phyloP scores from a whole-genome alignment of 2,113 vertebrate species.

The Clarias batrachus region DNA sequence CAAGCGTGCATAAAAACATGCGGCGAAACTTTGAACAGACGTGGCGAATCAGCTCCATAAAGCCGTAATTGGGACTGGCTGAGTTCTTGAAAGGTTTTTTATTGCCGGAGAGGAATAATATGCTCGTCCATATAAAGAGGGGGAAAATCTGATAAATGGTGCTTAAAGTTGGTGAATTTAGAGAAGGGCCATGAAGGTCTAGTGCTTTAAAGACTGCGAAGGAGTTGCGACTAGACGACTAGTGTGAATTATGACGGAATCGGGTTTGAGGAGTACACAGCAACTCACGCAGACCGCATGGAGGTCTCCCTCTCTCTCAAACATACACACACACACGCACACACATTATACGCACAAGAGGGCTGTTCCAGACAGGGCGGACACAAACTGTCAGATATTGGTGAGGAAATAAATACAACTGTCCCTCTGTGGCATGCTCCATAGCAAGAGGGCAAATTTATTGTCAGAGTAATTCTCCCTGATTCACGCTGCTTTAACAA shows the following conservation, averaged over 20 bases:
- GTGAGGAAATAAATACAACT: slow-evolving; percentile 41
- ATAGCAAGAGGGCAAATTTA: slow-evolving; percentile 49
- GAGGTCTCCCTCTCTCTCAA: not conserved
- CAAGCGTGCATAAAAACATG: slow-evolving; percentile 50
- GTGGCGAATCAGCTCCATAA: slow-evolving; percentile 48
- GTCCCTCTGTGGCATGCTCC: slow-evolving; percentile 21
- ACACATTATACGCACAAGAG: slow-evolving; percentile 1
- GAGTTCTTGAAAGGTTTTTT: slow-evolving; percentile 59
- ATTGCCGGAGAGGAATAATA: slow-evolving; percentile 56
- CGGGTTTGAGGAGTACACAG: slow-evolving; percentile 27
- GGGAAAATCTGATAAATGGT: slow-evolving; percentile 45
- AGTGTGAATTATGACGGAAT: slow-evolving; percentile 37
- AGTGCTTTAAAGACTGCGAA: slow-evolving; percentile 47
- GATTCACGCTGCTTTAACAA: slow-evolving; percentile 40
- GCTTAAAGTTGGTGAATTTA: slow-evolving; percentile 52
- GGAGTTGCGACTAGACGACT: slow-evolving; percentile 26
- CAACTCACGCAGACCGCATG: slow-evolving; percentile 8
- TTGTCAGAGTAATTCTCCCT: slow-evolving; percentile 46
- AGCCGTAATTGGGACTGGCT: slow-evolving; percentile 52
- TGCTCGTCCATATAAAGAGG: slow-evolving; percentile 49
- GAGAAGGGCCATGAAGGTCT: slow-evolving; percentile 50
- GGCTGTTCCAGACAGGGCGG: slow-evolving; percentile 23
- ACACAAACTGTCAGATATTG: slow-evolving; percentile 37
- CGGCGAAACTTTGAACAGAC: slow-evolving; percentile 55
- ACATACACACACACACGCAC: not conserved